Conservation (phyloP, 2,888 invertebrate genomes). For the Serripes groenlandicus region DNA sequence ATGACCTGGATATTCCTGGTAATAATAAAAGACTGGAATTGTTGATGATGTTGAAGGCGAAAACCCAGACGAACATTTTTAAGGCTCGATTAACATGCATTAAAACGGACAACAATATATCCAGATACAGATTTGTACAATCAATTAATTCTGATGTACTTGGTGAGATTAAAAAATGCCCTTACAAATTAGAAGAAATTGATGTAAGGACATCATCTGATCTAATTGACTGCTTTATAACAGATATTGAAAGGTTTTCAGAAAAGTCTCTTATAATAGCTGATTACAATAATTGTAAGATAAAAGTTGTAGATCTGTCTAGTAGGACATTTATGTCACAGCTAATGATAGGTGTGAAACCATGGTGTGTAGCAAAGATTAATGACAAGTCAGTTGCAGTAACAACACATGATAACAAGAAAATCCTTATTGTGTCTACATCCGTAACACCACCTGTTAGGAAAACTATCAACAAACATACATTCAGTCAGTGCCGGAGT, state of each 20-base stretch:
- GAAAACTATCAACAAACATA: background rate
- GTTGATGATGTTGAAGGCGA: background rate
- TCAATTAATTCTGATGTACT: background rate
- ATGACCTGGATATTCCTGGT: background rate
- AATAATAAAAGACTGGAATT: background rate
- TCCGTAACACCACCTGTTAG: background rate
- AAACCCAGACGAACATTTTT: background rate
- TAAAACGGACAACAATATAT: background rate
- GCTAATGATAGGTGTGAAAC: background rate
- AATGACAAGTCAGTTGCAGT: background rate
- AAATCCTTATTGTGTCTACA: background rate
- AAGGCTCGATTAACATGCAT: background rate
- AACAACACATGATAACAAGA: background rate
- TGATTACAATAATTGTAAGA: background rate
- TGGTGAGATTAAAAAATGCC: background rate
- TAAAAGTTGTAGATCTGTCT: background rate
- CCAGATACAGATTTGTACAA: background rate
- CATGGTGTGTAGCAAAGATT: background rate
- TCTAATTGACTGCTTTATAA: background rate
- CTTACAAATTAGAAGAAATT: background rate
- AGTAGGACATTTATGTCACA: background rate
- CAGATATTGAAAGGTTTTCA: background rate
- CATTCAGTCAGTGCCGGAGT: background rate
- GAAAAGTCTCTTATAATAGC: background rate
- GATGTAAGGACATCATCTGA: background rate